Evolutionary conservation across 37 sponge, comb jelly and placozoan genomes (phyloP).

Genomic region (Halichondria panicea): DNA sequence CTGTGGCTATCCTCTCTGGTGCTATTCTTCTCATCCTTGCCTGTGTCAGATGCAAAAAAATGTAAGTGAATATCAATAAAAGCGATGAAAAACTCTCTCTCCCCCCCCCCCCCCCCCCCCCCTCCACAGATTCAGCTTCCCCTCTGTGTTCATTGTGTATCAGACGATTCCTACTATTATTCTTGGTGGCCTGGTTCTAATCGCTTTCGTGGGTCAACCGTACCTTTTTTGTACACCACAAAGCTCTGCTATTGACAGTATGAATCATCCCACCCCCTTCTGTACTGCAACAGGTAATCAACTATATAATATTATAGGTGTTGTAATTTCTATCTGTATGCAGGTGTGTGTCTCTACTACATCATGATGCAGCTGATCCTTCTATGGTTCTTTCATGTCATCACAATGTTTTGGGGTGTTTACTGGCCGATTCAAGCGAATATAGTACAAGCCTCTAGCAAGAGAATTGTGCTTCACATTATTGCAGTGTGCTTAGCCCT

Average conservation of each 20-base stretch:
- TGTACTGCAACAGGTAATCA: conserved; percentile 25
- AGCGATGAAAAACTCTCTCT: no score
- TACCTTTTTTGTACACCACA: conserved; percentile 26
- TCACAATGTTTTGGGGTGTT: conserved; percentile 9
- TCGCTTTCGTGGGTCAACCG: conserved; percentile 10
- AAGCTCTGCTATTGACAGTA: background rate
- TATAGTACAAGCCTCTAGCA: background rate
- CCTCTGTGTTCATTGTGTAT: conserved; percentile 29
- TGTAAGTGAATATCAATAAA: conserved; percentile 31
- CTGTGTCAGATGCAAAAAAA: conserved; percentile 28
- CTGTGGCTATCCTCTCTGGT: conserved; percentile 6
- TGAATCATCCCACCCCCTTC: conserved; percentile 32
- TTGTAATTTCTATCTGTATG: background rate
- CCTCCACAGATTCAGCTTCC: conserved; percentile 8
- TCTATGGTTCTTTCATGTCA: conserved; percentile 39
- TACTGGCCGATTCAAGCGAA: conserved; percentile 26
- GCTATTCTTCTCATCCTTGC: conserved; percentile 21
- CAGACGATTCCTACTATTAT: conserved; percentile 21
- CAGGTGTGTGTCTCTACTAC: conserved; percentile 34
- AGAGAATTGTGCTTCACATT: conserved; percentile 3
- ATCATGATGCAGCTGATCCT: conserved; percentile 5
- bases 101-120: no score
- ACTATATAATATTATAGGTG: background rate
- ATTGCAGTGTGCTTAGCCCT: conserved; percentile 1
- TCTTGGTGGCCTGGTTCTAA: conserved; percentile 20